phyloP scores from a whole-genome alignment of 2,113 vertebrate species.

The Gila orcuttii region DNA sequence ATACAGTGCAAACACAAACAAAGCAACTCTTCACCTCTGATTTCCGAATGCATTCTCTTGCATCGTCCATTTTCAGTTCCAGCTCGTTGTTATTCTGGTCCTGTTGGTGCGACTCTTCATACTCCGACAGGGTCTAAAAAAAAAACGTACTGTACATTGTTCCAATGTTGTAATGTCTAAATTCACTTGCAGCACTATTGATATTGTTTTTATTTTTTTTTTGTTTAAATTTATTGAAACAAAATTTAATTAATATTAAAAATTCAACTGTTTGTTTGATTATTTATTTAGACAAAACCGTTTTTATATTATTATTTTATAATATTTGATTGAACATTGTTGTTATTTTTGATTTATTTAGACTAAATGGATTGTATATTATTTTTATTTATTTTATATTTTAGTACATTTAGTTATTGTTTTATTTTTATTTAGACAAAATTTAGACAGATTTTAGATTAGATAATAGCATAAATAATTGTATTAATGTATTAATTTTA shows the following conservation, averaged over 20 bases:
- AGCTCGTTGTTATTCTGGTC: slow-evolving; percentile 85
- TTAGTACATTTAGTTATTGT: background rate
- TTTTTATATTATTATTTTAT: background rate
- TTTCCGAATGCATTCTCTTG: slow-evolving; percentile 88
- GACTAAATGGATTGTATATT: background rate
- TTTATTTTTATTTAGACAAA: background rate
- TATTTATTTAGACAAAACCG: background rate
- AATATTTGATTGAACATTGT: background rate
- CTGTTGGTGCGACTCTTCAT: slow-evolving; percentile 76
- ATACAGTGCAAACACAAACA: background rate
- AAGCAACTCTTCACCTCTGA: slow-evolving; percentile 81
- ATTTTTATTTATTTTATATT: background rate
- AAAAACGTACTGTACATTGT: background rate
- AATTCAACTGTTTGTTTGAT: background rate
- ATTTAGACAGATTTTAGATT: background rate
- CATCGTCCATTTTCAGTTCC: slow-evolving; percentile 90
- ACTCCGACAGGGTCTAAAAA: slow-evolving; percentile 83
- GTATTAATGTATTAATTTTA: too few relatives aligned
- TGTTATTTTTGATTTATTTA: background rate
- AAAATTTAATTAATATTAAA: background rate
- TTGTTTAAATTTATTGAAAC: background rate
- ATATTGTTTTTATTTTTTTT: background rate
- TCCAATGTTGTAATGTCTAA: background rate
- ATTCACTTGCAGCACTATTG: background rate
- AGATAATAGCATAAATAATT: too few relatives aligned